Conservation (phyloP, 2,113 vertebrate genomes). For the Ellobius talpinus region DNA sequence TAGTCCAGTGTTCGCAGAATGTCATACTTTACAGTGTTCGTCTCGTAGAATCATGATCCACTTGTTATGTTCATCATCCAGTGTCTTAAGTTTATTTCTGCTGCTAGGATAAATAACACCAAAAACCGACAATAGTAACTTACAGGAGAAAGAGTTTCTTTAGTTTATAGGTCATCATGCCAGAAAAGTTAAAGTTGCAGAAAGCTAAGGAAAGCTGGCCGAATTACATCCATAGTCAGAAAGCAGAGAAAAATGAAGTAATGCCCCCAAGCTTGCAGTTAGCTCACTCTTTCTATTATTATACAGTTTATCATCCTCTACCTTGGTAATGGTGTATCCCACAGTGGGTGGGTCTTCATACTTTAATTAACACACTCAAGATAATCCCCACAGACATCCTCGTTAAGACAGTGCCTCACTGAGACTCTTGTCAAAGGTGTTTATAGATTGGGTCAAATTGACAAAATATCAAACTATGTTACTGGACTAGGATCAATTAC, state of each 20-base stretch:
- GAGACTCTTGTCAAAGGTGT: neutral
- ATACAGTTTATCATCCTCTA: neutral
- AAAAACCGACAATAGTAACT: neutral
- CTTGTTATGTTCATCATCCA: neutral
- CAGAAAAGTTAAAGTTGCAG: neutral
- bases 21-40: neutral
- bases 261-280: no score
- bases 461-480: neutral
- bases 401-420: neutral
- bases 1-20: neutral
- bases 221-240: neutral
- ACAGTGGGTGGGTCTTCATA: no score
- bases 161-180: neutral
- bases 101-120: neutral
- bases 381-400: no score
- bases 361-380: neutral
- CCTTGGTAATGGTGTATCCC: neutral
- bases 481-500: neutral
- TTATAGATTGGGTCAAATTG: neutral
- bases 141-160: neutral
- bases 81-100: neutral
- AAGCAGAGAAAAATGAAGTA: neutral
- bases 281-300: neutral
- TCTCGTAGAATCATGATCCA: neutral
- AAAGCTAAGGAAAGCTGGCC: no score